Evolutionary conservation across 2,113 vertebrate species (phyloP), one percentile per base, ranked within the genome.

Genomic region (Cyanocitta stelleri): DNA sequence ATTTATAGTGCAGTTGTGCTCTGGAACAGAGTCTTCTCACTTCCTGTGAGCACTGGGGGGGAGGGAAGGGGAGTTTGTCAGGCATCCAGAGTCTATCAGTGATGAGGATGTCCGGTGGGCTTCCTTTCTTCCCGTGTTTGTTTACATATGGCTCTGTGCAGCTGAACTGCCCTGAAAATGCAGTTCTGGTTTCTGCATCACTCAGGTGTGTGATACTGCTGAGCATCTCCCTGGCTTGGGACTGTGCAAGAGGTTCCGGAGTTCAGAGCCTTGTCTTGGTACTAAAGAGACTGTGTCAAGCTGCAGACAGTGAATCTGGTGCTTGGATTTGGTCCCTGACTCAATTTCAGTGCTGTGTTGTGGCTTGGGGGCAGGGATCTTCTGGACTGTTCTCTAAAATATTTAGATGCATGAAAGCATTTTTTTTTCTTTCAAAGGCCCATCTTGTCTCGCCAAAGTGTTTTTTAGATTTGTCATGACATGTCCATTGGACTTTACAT

Each of bases 1-100:
- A 97, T 97, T 96, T 93, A 96, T 89, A 72, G 78, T 83, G 93
- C 87, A 68, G 69, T 96, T 92, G 94, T 94, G 91, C 83, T 76
- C 69, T 95, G 88, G 88, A 96, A 96, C 91, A 96, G 87, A 87
- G 49, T 90, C 90, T 96, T 95, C 92, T 96, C 1, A 1, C 79
- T 97, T 96, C 78, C 90, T 4, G 2, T 85, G 95, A 90, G 63
- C 2, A 6, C 81, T 67, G 56, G 69, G 32, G 35, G 41, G 81
- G 68, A 33, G 76, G 80, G 59, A 62, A 86, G 24, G 66, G 54
- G 77, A 66, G n/a, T 67, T 93, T 90, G 56, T 96, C 93, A 85
- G 68, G 75, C 69, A 46, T 93, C 92, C 87, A 85, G 64, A 77
- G 67, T 71, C 69, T 91, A 24, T 88, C 73, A 63, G 59, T 0